Conservation (phyloP, 2,888 invertebrate species). For the Ctena decussata region DNA sequence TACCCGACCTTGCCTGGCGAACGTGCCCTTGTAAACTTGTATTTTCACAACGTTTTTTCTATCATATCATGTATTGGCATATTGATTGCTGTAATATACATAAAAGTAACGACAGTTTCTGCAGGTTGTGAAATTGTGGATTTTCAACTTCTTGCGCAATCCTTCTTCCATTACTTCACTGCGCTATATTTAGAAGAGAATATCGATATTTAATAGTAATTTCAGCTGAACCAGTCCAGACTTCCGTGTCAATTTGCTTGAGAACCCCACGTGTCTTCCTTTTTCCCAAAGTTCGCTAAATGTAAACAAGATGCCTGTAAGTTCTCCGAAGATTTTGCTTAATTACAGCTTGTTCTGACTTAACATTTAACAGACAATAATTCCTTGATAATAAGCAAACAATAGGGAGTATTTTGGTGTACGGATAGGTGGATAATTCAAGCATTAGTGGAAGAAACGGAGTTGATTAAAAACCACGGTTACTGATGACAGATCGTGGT, state of each 20-base stretch:
- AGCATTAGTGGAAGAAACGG: no score
- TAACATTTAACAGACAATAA: no score
- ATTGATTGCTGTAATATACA: not conserved
- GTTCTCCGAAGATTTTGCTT: conserved; percentile 14
- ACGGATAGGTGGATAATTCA: no score
- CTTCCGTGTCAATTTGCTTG: conserved; percentile 32
- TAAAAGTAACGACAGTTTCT: not conserved
- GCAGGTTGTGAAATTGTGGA: not conserved
- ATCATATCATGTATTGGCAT: no score
- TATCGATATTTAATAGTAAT: not conserved
- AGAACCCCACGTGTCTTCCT: conserved; percentile 57
- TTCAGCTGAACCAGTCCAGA: conserved; percentile 34
- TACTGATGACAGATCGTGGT: no score
- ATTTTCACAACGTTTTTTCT: no score
- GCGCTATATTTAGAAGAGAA: not conserved
- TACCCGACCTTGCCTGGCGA: no score
- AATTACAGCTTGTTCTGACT: no score
- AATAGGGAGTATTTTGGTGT: no score
- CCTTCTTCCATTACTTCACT: not conserved
- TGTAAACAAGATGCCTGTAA: conserved; percentile 58
- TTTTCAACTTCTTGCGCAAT: not conserved
- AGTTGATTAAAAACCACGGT: no score
- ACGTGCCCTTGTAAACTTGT: no score
- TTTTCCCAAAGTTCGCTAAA: conserved; percentile 43
- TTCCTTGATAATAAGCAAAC: no score